Percentiles rank a stretch among this genome's conserved stretches.
phyloP scores from a whole-genome alignment of 2,113 vertebrate genomes.

The Caloenas nicobarica region DNA sequence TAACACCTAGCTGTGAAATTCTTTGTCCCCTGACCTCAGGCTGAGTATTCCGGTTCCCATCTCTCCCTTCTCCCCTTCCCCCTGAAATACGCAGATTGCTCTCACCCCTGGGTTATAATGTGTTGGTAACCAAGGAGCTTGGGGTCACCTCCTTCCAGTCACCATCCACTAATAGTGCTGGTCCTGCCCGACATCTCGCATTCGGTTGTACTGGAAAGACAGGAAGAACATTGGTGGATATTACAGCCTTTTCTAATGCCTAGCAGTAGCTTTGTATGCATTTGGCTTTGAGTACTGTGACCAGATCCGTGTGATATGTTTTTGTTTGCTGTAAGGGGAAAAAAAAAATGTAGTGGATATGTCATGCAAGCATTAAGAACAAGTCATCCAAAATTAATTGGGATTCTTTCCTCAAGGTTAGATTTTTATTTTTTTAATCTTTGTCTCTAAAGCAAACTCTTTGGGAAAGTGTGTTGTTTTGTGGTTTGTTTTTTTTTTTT shows the following conservation, averaged over 20 bases:
- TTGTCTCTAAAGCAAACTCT: not conserved
- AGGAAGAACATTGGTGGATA: not conserved
- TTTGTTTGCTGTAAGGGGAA: not conserved
- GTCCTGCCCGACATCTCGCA: not conserved
- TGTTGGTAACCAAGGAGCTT: not conserved
- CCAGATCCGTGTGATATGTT: not conserved
- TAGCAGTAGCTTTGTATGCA: not conserved
- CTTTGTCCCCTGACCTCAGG: not conserved
- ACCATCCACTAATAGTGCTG: accelerated
- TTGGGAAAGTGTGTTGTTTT: not conserved
- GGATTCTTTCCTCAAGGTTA: not conserved
- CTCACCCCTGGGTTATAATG: not conserved
- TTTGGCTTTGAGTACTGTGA: not conserved
- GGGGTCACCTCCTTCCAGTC: not conserved
- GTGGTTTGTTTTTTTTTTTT: not conserved
- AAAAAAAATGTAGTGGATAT: not conserved
- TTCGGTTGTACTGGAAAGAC: no score
- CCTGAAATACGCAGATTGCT: not conserved
- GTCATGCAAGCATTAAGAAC: not conserved
- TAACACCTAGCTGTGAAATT: not conserved
- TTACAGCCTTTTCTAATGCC: not conserved
- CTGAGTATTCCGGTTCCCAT: not conserved
- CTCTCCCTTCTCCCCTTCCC: not conserved
- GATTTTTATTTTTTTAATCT: not conserved
- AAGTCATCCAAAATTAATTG: not conserved